Evolutionary conservation across 2,113 vertebrate species (phyloP), one percentile per base, ranked within the genome.

Genomic region (Pluvialis apricaria): DNA sequence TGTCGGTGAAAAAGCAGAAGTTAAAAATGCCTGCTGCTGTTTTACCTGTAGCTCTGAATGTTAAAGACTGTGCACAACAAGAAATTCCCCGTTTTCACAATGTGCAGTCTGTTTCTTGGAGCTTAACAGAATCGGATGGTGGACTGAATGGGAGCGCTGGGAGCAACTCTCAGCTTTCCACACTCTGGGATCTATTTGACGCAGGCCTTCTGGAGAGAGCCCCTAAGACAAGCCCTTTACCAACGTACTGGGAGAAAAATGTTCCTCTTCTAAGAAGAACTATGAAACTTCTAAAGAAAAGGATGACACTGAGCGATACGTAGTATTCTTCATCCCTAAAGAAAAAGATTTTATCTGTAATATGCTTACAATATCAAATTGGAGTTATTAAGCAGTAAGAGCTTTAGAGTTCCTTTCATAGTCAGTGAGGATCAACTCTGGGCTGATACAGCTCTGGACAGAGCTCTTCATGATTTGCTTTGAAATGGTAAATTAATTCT

Each of bases 401-500:
- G 51, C 26, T 91, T 71, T 64, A 26, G 62, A 77, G 24, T 90
- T 93, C 38, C 36, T 86, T 92, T 49, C 58, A 7, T 52, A 62
- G 57, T 55, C 65, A 52, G 52, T 38, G 55, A 13, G 19, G 65
- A 38, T 83, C 47, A 75, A 3, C 26, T 71, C 44, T 90, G 57
- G 42, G 34, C 78, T 83, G 73, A 52, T 38, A 28, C 13, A 68
- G 38, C 60, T 86, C 52, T 84, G 92, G 94, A 84, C 78, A 68
- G 47, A 83, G 58, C 64, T 86, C 52, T 94, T 90, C 5, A 15
- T 80, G 17, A 62, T 89, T 88, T 86, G 22, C 86, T 92, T 94
- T 91, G 88, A 95, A 96, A 90, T 32, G 8, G 68, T 84, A 76
- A 61, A 92, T 80, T 79, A 38, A 58, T 81, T 91, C 88, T 91